Percentiles rank a stretch among this genome's conserved stretches.
These are phyloP conservation scores for Brachypalpus laphriformis DNA, from an alignment of 2,888 invertebrate species.

Conservation along the genomic window DNA sequence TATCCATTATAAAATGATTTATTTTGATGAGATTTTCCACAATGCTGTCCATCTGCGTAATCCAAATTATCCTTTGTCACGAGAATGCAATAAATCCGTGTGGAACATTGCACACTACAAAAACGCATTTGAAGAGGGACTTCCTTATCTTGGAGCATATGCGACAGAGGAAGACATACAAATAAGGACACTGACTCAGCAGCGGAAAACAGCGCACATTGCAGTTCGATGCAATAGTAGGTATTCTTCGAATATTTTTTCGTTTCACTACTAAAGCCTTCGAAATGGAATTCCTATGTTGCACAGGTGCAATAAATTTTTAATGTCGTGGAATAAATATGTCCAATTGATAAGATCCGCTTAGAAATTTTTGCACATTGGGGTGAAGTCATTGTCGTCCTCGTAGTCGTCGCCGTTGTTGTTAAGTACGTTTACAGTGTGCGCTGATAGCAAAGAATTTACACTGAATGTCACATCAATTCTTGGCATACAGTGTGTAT, in stretches of 20 bases:
- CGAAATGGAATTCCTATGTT: conserved; percentile 52
- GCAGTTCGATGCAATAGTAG: neutral
- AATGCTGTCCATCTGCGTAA: conserved; percentile 58
- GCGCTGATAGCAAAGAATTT: conserved; percentile 48
- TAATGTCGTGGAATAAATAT: conserved; percentile 74
- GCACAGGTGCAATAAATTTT: conserved; percentile 70
- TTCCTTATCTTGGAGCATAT: neutral
- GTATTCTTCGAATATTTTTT: conserved; percentile 2
- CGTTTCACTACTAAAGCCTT: neutral
- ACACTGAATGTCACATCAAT: conserved; percentile 40
- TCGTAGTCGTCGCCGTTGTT: conserved; percentile 6
- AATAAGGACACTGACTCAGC: conserved; percentile 26
- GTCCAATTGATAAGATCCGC: conserved; percentile 72
- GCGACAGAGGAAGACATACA: neutral
- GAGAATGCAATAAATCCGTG: conserved; percentile 67
- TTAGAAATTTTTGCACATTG: conserved; percentile 64
- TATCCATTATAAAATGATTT: conserved; percentile 68
- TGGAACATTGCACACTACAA: conserved; percentile 32
- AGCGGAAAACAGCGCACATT: neutral
- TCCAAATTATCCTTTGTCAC: conserved; percentile 71
- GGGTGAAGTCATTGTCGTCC: conserved; percentile 52
- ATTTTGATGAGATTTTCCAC: conserved; percentile 70
- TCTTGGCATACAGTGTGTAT: conserved; percentile 20
- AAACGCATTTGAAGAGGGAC: conserved; percentile 38
- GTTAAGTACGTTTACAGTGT: conserved; percentile 8